These are phyloP conservation scores for Gorsachius goisagi DNA, from an alignment of 2,113 vertebrate genomes.

Conservation along the genomic window DNA sequence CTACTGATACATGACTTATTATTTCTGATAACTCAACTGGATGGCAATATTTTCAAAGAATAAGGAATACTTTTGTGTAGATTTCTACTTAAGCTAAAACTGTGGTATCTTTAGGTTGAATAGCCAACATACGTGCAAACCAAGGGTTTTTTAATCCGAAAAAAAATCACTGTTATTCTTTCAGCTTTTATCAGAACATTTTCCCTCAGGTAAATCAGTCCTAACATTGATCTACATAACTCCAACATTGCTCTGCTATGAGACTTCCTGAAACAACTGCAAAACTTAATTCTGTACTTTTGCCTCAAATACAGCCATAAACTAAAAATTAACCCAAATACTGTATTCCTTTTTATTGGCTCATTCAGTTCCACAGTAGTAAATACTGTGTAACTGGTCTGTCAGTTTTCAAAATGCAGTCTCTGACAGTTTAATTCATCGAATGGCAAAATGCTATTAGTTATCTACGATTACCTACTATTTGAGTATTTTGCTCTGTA, in stretches of 20 bases:
- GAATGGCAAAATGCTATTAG: not conserved
- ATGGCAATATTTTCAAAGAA: not conserved
- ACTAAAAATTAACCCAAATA: not conserved
- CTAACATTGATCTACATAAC: not conserved
- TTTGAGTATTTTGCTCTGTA: not conserved
- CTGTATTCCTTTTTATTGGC: not conserved
- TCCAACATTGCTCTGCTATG: not conserved
- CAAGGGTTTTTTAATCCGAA: not conserved
- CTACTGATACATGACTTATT: not conserved
- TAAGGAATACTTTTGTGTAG: not conserved
- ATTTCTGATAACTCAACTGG: not conserved
- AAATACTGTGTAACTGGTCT: not conserved
- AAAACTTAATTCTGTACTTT: not conserved
- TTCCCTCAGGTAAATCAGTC: not conserved
- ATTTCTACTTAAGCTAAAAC: not conserved
- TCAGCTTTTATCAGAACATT: not conserved
- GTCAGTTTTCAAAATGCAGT: not conserved
- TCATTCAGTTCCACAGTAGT: not conserved
- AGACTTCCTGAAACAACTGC: not conserved
- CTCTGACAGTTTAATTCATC: not conserved
- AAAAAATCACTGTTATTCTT: not conserved
- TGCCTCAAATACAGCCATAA: not conserved
- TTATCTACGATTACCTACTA: not conserved
- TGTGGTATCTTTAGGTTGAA: not conserved
- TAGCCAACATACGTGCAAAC: not conserved